Evolutionary conservation across 2,888 invertebrate species (phyloP), one percentile per base, ranked within the genome.

Genomic region (Dexiosoma caninum): DNA sequence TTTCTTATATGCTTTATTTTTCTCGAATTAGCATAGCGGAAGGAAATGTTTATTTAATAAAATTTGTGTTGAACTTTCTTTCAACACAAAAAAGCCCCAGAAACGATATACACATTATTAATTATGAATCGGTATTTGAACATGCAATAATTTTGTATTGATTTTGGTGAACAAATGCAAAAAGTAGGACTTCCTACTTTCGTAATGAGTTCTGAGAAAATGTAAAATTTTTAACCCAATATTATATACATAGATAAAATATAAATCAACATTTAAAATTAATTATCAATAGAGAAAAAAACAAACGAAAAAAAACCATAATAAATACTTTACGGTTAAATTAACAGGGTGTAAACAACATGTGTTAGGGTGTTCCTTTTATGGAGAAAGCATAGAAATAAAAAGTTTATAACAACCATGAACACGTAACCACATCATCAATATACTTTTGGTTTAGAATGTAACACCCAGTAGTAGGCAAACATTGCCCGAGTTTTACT

Each of bases 51-150:
- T 66, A 6, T 49, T 35, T 19, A 27, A 59, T 16, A 53, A 66
- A 66, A 75, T 23, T 75, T 75, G 57, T 66, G 40, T 66, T 49
- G 37, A 72, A 74, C 4, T 74, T 66, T 55, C 27, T 57, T 74
- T 66, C 14, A 62, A 53, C 16, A 44, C 8, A 10, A 27, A 51
- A 51, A 49, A 27, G 44, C 14, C 27, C 14, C 21, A 55, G 19
- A 37, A 64, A 35, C 23, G 6, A n/a, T 14, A 44, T 7, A 12
- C 21, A 23, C 53, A 19, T 16, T 4, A 66, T 59, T 35, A 44
- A 32, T 62, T 44, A 46, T 44, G 27, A 57, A 74, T 75, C 9
- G 66, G 30, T 7, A 57, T 42, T 40, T 66, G 5, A 40, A 42
- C 66, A 66, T 40, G 74, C 74, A 55, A 66, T 49, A 30, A 30